These are phyloP conservation scores for Botia almorhae DNA, from an alignment of 2,797 vertebrate species.

Conservation along the genomic window DNA sequence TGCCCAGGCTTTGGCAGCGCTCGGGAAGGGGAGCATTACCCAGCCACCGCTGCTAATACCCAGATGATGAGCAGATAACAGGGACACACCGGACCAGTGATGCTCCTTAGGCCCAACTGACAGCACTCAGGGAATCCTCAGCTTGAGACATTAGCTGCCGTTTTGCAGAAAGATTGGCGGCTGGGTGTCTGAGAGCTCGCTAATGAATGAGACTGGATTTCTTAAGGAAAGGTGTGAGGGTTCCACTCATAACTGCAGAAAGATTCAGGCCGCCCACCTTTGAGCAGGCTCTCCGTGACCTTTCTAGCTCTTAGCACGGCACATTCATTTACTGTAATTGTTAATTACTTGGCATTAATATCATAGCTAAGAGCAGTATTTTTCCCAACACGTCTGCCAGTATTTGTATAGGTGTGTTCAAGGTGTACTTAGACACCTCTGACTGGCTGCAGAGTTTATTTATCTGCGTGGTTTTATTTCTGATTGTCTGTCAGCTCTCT, in stretches of 20 bases:
- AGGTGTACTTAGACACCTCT: slow-evolving; percentile 67
- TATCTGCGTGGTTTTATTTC: slow-evolving; percentile 87
- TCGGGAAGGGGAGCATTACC: slow-evolving; percentile 56
- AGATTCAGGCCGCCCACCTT: background rate
- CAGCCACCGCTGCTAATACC: slow-evolving; percentile 54
- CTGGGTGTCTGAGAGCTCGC: slow-evolving; percentile 52
- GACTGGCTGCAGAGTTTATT: slow-evolving; percentile 58
- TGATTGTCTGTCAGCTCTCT: slow-evolving; percentile 81
- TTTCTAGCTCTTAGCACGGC: slow-evolving; percentile 11
- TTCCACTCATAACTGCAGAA: slow-evolving; percentile 17
- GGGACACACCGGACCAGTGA: slow-evolving; percentile 39
- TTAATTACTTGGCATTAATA: slow-evolving; percentile 55
- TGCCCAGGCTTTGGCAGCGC: slow-evolving; percentile 68
- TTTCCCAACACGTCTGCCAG: slow-evolving; percentile 59
- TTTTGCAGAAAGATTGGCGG: slow-evolving; percentile 51
- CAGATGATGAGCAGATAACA: slow-evolving; percentile 63
- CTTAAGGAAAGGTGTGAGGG: slow-evolving; percentile 45
- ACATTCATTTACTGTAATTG: slow-evolving; percentile 18
- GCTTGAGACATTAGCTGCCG: slow-evolving; percentile 50
- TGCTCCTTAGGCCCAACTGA: slow-evolving; percentile 59
- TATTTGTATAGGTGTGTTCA: slow-evolving; percentile 60
- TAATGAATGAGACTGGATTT: slow-evolving; percentile 48
- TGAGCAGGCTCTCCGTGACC: background rate
- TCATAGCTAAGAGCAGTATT: slow-evolving; percentile 54
- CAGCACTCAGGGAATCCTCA: slow-evolving; percentile 71